Percentiles rank a stretch among this genome's conserved stretches.
Evolutionary conservation across 2,113 vertebrate genomes (phyloP).

Genomic region (Mola mola): DNA sequence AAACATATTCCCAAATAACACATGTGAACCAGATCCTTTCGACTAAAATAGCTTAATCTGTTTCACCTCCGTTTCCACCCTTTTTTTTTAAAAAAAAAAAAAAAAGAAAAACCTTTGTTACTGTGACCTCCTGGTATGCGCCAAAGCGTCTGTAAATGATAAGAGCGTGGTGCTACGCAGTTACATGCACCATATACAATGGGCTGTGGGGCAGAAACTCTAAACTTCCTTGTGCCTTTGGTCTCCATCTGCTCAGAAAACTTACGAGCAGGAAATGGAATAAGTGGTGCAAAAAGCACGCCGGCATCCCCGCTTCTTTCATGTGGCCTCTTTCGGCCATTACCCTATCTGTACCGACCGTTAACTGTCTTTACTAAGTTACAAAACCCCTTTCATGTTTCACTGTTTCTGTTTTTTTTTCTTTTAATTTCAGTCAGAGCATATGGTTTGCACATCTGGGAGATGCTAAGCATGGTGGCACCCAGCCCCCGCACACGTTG

Average conservation of each 20-base stretch:
- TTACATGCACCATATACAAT: conserved; percentile 76
- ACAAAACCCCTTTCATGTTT: conserved; percentile 94
- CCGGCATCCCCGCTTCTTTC: conserved; percentile 88
- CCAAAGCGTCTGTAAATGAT: conserved; percentile 69
- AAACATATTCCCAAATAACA: neutral
- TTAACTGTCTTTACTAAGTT: conserved; percentile 88
- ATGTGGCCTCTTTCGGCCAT: conserved; percentile 95
- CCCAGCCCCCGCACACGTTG: conserved; percentile 53
- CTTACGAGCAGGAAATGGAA: conserved; percentile 93
- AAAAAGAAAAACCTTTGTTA: conserved; percentile 67
- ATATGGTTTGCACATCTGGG: conserved; percentile 94
- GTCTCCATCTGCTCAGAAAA: conserved; percentile 91
- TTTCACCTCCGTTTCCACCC: conserved; percentile 8
- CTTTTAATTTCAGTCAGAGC: conserved; percentile 90
- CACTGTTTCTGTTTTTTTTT: conserved; percentile 72
- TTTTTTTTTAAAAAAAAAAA: too few species aligned
- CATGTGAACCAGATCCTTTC: neutral
- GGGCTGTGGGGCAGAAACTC: conserved; percentile 75
- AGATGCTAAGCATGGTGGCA: conserved; percentile 82
- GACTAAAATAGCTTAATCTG: neutral
- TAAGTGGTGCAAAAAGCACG: conserved; percentile 79
- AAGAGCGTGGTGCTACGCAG: conserved; percentile 64
- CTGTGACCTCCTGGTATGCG: conserved; percentile 69
- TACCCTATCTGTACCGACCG: conserved; percentile 83
- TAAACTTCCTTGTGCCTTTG: conserved; percentile 80